Evolutionary conservation across 2,113 vertebrate genomes (phyloP), one percentile per base, ranked within the genome.

Genomic region (Phaethornis superciliosus): DNA sequence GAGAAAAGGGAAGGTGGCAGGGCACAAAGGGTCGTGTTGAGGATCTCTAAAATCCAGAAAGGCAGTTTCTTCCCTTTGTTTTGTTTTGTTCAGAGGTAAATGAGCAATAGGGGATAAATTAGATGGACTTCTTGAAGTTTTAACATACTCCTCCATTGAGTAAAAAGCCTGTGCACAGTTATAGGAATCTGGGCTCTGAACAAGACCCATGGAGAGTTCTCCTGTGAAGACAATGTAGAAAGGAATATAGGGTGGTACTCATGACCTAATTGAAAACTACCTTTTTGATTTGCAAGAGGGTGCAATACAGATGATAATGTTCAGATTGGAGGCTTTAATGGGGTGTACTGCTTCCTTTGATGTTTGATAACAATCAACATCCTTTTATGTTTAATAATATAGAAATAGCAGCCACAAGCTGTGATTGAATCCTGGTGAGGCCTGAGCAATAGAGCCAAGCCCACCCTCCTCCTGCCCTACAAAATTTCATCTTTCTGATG

Each of bases 331-430:
- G 47, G 88, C 85, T 94, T 86, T 96, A 89, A 96, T 90, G 90
- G 76, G 68, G 81, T 93, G 64, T 93, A 64, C 52, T 49, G 60
- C 88, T 92, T 93, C 72, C 94, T 95, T 96, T 96, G 94, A 94
- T 95, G 95, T 96, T 49, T 95, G 80, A 86, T 86, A 93, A 84
- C 92, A 96, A 78, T 88, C 94, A 92, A 68, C 90, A 81, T 90
- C 80, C 72, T 95, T 96, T 96, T 81, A 86, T 93, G 81, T 94
- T 92, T 83, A 86, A 81, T 91, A 83, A 88, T 67, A 40, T 4
- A 56, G 60, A 90, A 67, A 40, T 49, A 81, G 68, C 60, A 64
- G 83, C 65, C 23, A 35, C 64, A 70, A 92, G 82, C 80, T 90
- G 59, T 59, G 82, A 80, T 22, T 91, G 88, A 91, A 88, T 85